Evolutionary conservation across 2,888 invertebrate species (phyloP), one percentile per base, ranked within the genome.

Genomic region (Augochlorella aurata): DNA sequence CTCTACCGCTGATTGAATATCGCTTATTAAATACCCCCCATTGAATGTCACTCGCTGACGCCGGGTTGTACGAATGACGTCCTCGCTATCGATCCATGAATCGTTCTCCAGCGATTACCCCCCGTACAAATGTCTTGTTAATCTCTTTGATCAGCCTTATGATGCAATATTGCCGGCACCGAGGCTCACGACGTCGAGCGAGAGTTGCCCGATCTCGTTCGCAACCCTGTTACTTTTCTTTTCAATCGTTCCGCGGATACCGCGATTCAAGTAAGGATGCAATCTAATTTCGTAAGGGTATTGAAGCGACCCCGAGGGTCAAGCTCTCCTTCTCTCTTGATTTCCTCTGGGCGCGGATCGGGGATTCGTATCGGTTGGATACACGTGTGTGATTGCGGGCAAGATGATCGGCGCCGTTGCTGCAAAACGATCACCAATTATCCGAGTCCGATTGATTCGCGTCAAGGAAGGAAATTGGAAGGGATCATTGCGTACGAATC

Each of bases 11-110:
- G 38, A 38, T 38, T 38, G 38, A 5, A 38, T 38, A 38, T 38
- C 38, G 38, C 5, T 38, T 38, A 38, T 38, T 38, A 38, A 2
- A 38, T 38, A 38, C 7, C 7, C 38, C 5, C 5, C 29, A 24
- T 49, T n/a, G 65, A 69, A 29, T 38, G 5, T 54, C 50, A 7
- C 12, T 63, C 66, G 45, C 38, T 38, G 70, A 12, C 63, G 61
- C 75, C 78, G 38, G 12, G 29, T 29, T 54, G 61, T 47, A 54
- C 69, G 77, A 81, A 79, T 75, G 82, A 70, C 80, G 78, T 38
- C 38, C 7, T 66, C 75, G 50, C 68, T 74, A 72, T 45, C 38
- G 38, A 38, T 38, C 38, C 38, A 38, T 38, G 38, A 38, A 38
- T 38, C 38, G 38, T 38, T 5, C 38, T 38, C 7, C 38, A 38